Evolutionary conservation across 2,888 invertebrate genomes (phyloP).

Genomic region (Drosophila nigricruria): DNA sequence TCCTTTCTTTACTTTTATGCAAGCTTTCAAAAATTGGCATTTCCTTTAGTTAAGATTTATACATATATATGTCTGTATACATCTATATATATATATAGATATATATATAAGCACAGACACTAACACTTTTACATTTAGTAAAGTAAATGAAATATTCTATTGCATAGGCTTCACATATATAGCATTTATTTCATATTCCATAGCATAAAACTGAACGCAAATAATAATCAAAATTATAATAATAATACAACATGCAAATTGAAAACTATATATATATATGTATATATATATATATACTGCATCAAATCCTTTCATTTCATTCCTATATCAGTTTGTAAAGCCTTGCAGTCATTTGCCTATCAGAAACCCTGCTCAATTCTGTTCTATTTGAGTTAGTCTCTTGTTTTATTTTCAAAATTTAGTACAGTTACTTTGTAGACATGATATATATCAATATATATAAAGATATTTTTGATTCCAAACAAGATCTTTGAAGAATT

Average conservation of each 20-base stretch:
- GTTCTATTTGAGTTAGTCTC: not conserved
- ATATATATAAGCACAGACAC: constrained; percentile 22
- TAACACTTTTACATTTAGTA: constrained; percentile 10
- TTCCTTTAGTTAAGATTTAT: constrained; percentile 55
- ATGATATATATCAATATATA: not conserved
- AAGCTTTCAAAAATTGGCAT: constrained; percentile 78
- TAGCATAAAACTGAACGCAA: constrained; percentile 14
- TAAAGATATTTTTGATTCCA: not conserved
- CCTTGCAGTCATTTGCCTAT: not conserved
- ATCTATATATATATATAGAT: constrained; percentile 3
- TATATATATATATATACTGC: constrained; percentile 1
- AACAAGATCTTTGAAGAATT: not conserved
- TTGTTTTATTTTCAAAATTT: too few relatives aligned
- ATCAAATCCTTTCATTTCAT: constrained; percentile 14
- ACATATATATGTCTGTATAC: not conserved
- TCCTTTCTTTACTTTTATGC: constrained; percentile 41
- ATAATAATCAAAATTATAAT: constrained; percentile 4
- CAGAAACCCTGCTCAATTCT: not conserved
- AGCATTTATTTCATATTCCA: constrained; percentile 32
- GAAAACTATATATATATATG: not conserved
- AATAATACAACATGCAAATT: constrained; percentile 9
- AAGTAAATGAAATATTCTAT: constrained; percentile 8
- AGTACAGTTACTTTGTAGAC: not conserved
- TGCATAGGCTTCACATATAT: constrained; percentile 29
- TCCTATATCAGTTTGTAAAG: not conserved